Evolutionary conservation across 1,140 invertebrate genomes (phyloP), one percentile per base, ranked within the genome.

Genomic region (Zophobas morio): DNA sequence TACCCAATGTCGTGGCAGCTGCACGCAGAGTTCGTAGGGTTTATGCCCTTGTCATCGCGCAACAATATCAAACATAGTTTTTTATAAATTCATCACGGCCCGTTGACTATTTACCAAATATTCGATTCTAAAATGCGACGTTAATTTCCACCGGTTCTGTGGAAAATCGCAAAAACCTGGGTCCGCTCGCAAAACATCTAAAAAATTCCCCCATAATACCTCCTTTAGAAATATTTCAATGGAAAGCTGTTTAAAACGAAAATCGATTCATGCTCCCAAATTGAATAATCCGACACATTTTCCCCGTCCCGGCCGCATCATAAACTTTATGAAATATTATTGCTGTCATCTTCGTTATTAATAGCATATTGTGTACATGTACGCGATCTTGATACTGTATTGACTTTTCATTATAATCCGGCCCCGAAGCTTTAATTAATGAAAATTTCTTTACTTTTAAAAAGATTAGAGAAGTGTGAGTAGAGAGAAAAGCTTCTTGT

Each of bases 261-360:
- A 60, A 60, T 60, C 56, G 56, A 60, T 60, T 60, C 35, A 60
- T 60, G 37, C 8, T 37, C 35, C 33, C 56, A 60, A 60, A 60
- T 60, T 60, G 56, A 60, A 60, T 60, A 37, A 60, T 60, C 56
- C 56, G 20, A 34, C 56, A 36, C 35, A 57, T 57, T 57, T 57
- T 36, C 56, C 56, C 56, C 36, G 56, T 60, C 8, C 42, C 42
- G 42, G 8, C 42, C 42, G 3, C 42, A 46, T 46, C 56, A 60
- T 60, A 60, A 60, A 60, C 56, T 60, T 36, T 35, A 6, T 60
- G 56, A 60, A 60, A 60, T 60, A 60, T 66, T 66, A 42, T 42
- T 66, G 60, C 39, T 42, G 39, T 66, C 37, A 66, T 66, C 60
- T 42, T 66, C n/a, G n/a, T 66, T 42, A 66, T 66, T 66, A 66